Evolutionary conservation across 2,797 vertebrate species (phyloP).

Genomic region (Nyctibius grandis): DNA sequence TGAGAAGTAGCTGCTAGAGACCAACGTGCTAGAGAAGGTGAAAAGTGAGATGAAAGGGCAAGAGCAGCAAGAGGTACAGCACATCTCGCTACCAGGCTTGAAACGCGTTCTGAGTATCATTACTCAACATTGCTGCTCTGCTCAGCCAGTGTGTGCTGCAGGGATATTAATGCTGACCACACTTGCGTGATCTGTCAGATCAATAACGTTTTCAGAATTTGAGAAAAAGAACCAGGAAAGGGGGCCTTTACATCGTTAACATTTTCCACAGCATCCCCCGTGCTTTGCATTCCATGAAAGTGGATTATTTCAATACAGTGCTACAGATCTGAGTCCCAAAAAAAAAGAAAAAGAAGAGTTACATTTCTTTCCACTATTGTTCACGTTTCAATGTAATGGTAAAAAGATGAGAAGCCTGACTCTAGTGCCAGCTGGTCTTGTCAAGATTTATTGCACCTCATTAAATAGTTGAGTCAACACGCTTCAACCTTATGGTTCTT

Average conservation of each 20-base stretch:
- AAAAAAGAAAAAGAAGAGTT: background rate
- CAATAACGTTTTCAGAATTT: background rate
- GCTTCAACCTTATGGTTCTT: background rate
- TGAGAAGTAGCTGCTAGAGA: background rate
- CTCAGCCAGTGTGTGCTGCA: background rate
- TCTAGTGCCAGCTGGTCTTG: slow-evolving; percentile 45
- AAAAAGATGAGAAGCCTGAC: slow-evolving; percentile 50
- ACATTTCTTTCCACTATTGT: slow-evolving; percentile 49
- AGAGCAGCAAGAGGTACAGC: background rate
- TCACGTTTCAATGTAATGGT: slow-evolving; percentile 28
- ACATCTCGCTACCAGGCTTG: background rate
- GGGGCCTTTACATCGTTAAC: background rate
- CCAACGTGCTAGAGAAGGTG: background rate
- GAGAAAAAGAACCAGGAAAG: slow-evolving; percentile 15
- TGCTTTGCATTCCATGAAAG: background rate
- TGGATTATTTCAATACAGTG: slow-evolving; percentile 11
- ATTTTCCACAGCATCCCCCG: background rate
- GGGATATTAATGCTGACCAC: background rate
- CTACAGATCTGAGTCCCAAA: background rate
- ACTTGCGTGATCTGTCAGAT: background rate
- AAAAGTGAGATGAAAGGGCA: background rate
- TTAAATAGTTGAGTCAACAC: slow-evolving; percentile 48
- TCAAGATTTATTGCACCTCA: slow-evolving; percentile 63
- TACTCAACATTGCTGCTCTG: background rate
- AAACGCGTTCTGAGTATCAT: background rate